These are phyloP conservation scores for Numida meleagris DNA, from an alignment of 2,113 vertebrate genomes.

Conservation along the genomic window DNA sequence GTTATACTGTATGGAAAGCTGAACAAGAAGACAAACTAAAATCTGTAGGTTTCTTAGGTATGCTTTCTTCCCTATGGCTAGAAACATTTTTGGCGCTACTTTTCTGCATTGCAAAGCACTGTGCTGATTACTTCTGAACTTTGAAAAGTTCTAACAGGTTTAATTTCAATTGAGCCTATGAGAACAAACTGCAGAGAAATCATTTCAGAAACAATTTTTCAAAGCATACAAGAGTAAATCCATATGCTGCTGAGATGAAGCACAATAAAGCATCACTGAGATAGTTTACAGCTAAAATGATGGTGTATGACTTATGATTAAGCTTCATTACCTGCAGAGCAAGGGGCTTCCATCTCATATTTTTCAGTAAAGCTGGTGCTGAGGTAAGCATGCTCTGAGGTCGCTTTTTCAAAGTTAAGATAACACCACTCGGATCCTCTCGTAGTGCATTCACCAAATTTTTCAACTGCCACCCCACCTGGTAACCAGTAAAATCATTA, in stretches of 20 bases:
- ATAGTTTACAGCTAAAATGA: conserved; percentile 84
- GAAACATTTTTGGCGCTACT: background rate
- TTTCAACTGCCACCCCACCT: conserved; percentile 99
- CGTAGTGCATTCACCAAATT: conserved; percentile 99
- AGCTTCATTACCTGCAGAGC: conserved; percentile 97
- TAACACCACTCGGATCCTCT: conserved; percentile 98
- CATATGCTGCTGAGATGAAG: conserved; percentile 84
- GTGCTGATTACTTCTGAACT: conserved; percentile 51
- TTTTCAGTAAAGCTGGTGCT: conserved; percentile 99
- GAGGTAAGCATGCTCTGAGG: conserved; percentile 99
- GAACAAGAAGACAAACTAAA: background rate
- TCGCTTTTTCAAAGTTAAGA: conserved; percentile 99
- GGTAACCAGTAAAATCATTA: conserved; percentile 86
- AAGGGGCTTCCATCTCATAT: conserved; percentile 99
- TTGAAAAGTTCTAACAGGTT: conserved; percentile 47
- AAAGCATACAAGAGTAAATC: conserved; percentile 79
- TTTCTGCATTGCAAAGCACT: conserved; percentile 32
- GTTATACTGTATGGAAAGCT: background rate
- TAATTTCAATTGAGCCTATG: conserved; percentile 64
- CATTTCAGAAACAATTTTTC: conserved; percentile 79
- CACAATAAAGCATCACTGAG: conserved; percentile 84
- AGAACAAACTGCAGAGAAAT: conserved; percentile 75
- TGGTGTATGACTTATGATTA: conserved; percentile 88
- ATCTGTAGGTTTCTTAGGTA: background rate
- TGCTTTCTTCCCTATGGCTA: background rate